Base-by-base conservation (phyloP, 1,140 invertebrate genomes). In the Drosophila virilis region DNA sequence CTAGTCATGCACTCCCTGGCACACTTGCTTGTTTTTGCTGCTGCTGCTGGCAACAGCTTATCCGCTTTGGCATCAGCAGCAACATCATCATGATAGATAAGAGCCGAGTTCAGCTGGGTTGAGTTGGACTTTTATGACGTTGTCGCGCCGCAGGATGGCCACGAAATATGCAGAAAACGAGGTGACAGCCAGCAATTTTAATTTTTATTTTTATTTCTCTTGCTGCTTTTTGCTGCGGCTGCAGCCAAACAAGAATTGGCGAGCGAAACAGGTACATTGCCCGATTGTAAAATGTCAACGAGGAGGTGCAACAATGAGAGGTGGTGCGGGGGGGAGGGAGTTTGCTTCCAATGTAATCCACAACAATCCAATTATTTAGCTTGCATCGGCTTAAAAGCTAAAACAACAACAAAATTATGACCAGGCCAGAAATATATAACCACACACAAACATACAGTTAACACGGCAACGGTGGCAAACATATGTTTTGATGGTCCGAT, bases 71-170 rank as follows among this genome's bases (percentile, higher is more conserved):
- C 82, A 86, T 86, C 82, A 82, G 75, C 76, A 81, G 46, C 69
- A 86, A 82, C 78, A 86, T 81, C 73, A 86, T 77, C 82, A 55
- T 71, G 61, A 76, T 78, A 86, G 82, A 81, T 86, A 86, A 86
- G 74, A 52, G 45, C 38, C 28, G 52, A 48, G 43, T 32, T 45
- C 32, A 38, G 51, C 22, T 42, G 57, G 33, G 1, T n/a, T 45
- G 37, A 52, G 59, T 68, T 52, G 50, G 62, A 76, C 64, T 77
- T 79, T 79, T 79, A 72, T 74, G 77, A 68, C 64, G 65, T 61
- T 77, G 74, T 60, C 50, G 69, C 50, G 69, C 35, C 45, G 48
- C 59, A 54, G 67, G 50, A 77, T 38, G 65, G 55, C 62, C 50
- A 80, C 70, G 61, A 67, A 81, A 73, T 80, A 77, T 80, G 77